Conservation (phyloP, 2,888 invertebrate species). For the Stenodera caucasica region DNA sequence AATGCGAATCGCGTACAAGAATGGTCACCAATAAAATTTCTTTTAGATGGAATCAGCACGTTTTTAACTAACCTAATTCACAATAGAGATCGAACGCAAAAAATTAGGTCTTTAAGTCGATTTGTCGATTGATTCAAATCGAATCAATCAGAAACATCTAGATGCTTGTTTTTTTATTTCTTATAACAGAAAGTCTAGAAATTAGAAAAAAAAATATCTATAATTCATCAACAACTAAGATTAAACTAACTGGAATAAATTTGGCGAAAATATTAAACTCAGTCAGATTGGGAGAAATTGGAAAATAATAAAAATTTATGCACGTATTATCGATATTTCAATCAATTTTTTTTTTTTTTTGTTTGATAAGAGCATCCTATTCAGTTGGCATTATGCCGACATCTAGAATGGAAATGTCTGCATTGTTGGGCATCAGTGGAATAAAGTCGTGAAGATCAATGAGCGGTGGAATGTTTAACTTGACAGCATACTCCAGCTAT, state of each 20-base stretch:
- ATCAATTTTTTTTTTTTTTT: not conserved
- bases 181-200: too few relatives aligned
- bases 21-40: not conserved
- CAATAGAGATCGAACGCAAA: not conserved
- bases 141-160: too few relatives aligned
- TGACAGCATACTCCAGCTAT: slow-evolving; percentile 33
- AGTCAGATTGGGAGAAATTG: too few relatives aligned
- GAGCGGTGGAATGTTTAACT: slow-evolving; percentile 38
- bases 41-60: not conserved
- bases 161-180: too few relatives aligned
- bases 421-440: slow-evolving; percentile 20
- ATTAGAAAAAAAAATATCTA: too few relatives aligned
- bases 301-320: too few relatives aligned
- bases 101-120: too few relatives aligned
- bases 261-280: too few relatives aligned
- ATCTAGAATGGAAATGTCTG: slow-evolving; percentile 24
- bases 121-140: too few relatives aligned
- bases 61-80: not conserved
- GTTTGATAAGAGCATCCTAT: not conserved
- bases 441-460: slow-evolving; percentile 39
- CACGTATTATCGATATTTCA: too few relatives aligned
- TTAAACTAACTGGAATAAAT: too few relatives aligned
- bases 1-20: not conserved
- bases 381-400: not conserved
- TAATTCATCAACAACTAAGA: too few relatives aligned